Evolutionary conservation across 1,140 invertebrate species (phyloP).

Genomic region (Drosophila ambigua): DNA sequence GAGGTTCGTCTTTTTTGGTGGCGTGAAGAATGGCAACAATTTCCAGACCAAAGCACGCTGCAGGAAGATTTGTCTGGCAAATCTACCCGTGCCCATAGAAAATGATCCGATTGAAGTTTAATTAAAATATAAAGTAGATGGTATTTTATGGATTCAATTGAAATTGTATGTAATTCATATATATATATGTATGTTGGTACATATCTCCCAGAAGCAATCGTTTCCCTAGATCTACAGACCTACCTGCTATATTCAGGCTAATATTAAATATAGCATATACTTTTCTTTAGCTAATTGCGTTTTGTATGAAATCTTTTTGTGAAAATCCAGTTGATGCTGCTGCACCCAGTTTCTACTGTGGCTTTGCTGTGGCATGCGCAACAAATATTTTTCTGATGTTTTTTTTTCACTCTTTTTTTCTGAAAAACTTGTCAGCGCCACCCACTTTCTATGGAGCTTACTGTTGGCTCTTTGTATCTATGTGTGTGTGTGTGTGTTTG

Average conservation of each 20-base stretch:
- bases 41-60: constrained; percentile 17
- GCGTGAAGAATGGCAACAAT: constrained; percentile 27
- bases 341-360: constrained; percentile 61
- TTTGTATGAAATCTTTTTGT: constrained; percentile 42
- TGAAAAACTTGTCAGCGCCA: constrained; percentile 71
- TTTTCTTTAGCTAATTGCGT: constrained; percentile 40
- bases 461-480: constrained; percentile 4
- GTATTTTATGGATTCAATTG: too few relatives aligned
- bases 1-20: constrained; percentile 29
- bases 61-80: constrained; percentile 5
- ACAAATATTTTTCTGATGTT: constrained; percentile 57
- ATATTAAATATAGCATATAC: constrained; percentile 17
- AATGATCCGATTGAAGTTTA: too few relatives aligned
- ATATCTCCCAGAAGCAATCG: too few relatives aligned
- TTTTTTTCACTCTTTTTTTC: constrained; percentile 13
- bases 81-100: too few relatives aligned
- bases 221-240: too few relatives aligned
- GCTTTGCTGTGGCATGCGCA: constrained; percentile 32
- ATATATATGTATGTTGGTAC: too few relatives aligned
- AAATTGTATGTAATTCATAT: too few relatives aligned
- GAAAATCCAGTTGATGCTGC: constrained; percentile 60
- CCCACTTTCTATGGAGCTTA: constrained; percentile 63
- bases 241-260: too few relatives aligned
- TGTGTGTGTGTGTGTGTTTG: constrained; percentile 54
- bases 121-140: background rate